A percentile compares a stretch with the other conserved stretches of the same genome.
Conservation (phyloP, 2,113 vertebrate species). For the Corvus cornix region DNA sequence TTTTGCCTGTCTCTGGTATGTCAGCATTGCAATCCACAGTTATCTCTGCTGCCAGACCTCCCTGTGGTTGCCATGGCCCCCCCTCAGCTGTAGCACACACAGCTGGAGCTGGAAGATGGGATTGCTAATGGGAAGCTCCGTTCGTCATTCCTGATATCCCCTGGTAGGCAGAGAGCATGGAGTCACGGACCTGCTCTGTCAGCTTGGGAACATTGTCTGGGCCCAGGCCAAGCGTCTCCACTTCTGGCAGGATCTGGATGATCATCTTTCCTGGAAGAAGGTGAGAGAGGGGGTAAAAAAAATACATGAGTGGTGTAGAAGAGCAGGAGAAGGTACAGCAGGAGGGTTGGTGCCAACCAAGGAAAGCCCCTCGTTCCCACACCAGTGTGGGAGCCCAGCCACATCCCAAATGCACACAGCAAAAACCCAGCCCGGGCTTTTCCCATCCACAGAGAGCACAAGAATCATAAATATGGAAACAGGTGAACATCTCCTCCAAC, state of each 20-base stretch:
- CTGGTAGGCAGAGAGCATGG: not conserved
- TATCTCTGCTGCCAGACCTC: not conserved
- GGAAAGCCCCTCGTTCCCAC: not conserved
- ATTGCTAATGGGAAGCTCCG: not conserved
- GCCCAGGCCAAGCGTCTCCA: not conserved
- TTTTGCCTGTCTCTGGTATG: not conserved
- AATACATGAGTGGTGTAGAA: not conserved
- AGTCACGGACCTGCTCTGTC: not conserved
- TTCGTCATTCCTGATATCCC: not conserved
- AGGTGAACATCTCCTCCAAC: not conserved
- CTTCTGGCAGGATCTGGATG: constrained; percentile 41
- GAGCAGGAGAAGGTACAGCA: not conserved
- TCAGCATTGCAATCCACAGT: not conserved
- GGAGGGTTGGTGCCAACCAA: not conserved
- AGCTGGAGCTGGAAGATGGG: not conserved
- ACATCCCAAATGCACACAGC: not conserved
- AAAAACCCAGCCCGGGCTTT: not conserved
- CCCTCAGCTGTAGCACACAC: not conserved
- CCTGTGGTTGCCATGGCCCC: not conserved
- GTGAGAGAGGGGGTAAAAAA: not conserved
- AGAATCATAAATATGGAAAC: not conserved
- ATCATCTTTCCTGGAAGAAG: not conserved
- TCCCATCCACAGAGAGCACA: not conserved
- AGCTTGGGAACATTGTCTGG: not conserved
- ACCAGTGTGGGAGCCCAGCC: not conserved